Percentiles rank a stretch among this genome's conserved stretches.
Evolutionary conservation across 2,797 vertebrate species (phyloP).

Genomic region (Nyctalus aviator): DNA sequence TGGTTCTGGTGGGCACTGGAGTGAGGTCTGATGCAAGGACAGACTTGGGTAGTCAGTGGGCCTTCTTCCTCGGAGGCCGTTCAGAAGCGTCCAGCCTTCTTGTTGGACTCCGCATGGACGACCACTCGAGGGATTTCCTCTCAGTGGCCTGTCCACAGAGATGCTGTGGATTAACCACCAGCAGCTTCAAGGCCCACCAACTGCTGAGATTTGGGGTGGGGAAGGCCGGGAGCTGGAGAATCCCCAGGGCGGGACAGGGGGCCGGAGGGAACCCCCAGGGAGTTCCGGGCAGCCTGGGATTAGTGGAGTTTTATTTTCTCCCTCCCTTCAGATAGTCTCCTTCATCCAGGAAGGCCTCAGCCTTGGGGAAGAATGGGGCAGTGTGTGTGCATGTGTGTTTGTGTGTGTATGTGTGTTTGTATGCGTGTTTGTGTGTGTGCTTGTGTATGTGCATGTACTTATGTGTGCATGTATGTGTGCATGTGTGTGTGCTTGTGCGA

Average conservation of each 20-base stretch:
- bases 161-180: too few relatives aligned
- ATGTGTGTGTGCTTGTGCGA: too few relatives aligned
- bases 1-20: neutral
- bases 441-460: fast-evolving
- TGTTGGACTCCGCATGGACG: neutral
- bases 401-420: neutral
- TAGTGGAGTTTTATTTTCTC: neutral
- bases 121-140: neutral
- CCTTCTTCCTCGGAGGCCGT: neutral
- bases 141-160: neutral
- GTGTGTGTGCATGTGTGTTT: neutral
- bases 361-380: neutral
- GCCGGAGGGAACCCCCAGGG: neutral
- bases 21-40: neutral
- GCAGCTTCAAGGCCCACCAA: neutral
- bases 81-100: neutral
- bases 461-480: fast-evolving
- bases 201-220: neutral
- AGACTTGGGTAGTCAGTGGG: neutral
- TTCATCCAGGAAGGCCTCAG: neutral
- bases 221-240: neutral
- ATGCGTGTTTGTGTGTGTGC: neutral
- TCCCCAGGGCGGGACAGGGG: neutral
- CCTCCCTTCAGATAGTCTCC: neutral
- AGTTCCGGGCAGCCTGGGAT: neutral